Evolutionary conservation across 2,113 vertebrate genomes (phyloP).

Genomic region (Stigmatopora argus): DNA sequence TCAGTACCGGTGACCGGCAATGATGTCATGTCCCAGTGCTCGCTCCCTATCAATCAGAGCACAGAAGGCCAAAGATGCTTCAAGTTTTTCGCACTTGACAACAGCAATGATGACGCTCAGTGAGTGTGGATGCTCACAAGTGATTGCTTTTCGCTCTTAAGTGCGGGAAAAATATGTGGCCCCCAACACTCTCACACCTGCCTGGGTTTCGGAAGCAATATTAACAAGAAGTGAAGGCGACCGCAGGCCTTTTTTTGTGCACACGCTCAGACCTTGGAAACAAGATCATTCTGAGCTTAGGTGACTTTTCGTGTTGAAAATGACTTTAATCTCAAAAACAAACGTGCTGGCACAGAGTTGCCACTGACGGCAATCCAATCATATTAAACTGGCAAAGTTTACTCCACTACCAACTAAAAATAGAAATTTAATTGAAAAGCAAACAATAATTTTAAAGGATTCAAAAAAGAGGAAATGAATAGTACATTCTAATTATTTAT

Average conservation of each 20-base stretch:
- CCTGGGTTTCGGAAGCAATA: not conserved
- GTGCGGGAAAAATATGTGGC: conserved; percentile 12
- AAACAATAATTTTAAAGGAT: too few species aligned
- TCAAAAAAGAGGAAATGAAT: too few species aligned
- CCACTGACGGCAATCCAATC: too few species aligned
- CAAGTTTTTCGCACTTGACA: conserved; percentile 29
- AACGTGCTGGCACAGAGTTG: not conserved
- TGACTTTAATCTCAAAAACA: not conserved
- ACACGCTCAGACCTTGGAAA: not conserved
- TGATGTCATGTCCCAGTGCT: conserved; percentile 34
- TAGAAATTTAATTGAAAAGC: too few species aligned
- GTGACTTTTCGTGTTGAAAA: not conserved
- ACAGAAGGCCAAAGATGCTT: conserved; percentile 20
- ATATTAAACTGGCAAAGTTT: too few species aligned
- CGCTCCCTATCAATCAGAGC: conserved; percentile 54
- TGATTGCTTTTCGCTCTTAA: conserved; percentile 17
- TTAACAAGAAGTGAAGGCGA: conserved; percentile 2
- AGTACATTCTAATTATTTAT: too few species aligned
- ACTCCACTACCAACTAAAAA: too few species aligned
- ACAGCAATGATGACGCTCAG: conserved; percentile 23
- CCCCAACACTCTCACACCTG: not conserved
- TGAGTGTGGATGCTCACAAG: conserved; percentile 2
- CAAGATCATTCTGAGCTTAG: not conserved
- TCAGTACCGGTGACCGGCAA: conserved; percentile 46
- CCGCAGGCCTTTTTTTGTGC: not conserved